Base-by-base conservation (phyloP, 2,888 invertebrate species). In the Eilema sororculum region DNA sequence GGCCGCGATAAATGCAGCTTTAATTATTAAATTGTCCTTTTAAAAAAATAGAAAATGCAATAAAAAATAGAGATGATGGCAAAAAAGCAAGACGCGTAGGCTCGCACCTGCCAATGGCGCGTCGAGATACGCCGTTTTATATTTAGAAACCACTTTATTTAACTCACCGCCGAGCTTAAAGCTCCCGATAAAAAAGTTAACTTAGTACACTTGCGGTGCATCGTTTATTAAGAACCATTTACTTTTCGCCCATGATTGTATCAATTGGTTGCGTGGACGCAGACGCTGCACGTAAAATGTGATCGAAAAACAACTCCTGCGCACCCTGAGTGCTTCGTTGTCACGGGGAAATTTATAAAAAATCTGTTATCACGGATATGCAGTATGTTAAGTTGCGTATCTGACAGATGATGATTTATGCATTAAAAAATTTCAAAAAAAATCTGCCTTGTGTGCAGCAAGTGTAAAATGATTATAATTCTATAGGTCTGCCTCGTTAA, bases 71-170 rank as follows among this genome's bases (percentile, higher is more conserved):
- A 86, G 86, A 86, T 84, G 84, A 80, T 87, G 78, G 90, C 83
- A 91, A 90, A 91, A 89, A 90, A 87, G 86, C 84, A 82, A 89
- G 90, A 92, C 84, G 90, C 90, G 88, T 88, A 88, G 88, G 86
- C 91, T 90, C 89, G 91, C 94, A 94, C 93, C 94, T 95, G 95
- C 94, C 95, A 94, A 94, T 94, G 90, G 88, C 88, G 90, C 90
- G 91, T 93, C 91, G 89, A 92, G 94, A 95, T 94, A 95, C 90
- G 88, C 87, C 87, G 92, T 91, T 93, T 57, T 95, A 95, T 95
- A 94, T 95, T 93, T 95, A 95, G 94, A 94, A 93, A 93, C 90
- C 93, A 94, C 93, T 94, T 94, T 93, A 94, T 94, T 93, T 92
- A 94, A 91, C 91, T 90, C 92, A 92, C 92, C 93, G 93, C 90